These are phyloP conservation scores for Epinotia bilunana DNA, from an alignment of 2,888 invertebrate genomes.

Conservation along the genomic window DNA sequence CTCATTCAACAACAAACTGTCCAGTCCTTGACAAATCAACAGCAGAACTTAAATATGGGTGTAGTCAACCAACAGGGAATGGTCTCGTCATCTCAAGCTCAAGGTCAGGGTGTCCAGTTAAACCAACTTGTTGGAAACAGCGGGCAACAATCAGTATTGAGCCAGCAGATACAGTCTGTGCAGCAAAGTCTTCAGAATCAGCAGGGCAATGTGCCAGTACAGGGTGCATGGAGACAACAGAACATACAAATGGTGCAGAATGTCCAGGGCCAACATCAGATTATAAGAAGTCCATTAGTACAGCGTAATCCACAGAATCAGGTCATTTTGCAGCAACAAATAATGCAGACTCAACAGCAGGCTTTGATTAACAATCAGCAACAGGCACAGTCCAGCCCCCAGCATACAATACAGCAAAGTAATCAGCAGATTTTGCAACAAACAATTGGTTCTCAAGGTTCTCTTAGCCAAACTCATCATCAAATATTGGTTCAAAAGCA, in stretches of 20 bases:
- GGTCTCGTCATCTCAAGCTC: constrained; percentile 73
- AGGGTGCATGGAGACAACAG: constrained; percentile 79
- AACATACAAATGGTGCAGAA: constrained; percentile 82
- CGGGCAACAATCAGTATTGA: constrained; percentile 70
- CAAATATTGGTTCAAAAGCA: constrained; percentile 83
- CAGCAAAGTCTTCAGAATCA: constrained; percentile 77
- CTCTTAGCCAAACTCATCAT: constrained; percentile 79
- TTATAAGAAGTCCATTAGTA: constrained; percentile 77
- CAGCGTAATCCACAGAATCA: constrained; percentile 81
- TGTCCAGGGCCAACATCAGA: constrained; percentile 82
- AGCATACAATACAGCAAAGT: constrained; percentile 80
- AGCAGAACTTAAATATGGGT: constrained; percentile 78
- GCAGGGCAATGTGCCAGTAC: constrained; percentile 71
- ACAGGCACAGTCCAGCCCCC: constrained; percentile 78
- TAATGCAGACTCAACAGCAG: constrained; percentile 83
- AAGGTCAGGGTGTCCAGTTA: constrained; percentile 71
- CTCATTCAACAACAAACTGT: constrained; percentile 78
- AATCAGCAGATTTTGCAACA: constrained; percentile 86
- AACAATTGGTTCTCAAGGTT: constrained; percentile 82
- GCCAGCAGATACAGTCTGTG: constrained; percentile 81
- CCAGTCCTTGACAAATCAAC: constrained; percentile 74
- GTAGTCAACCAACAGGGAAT: constrained; percentile 75
- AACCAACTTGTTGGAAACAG: constrained; percentile 77
- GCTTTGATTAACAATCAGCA: constrained; percentile 77
- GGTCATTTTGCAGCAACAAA: constrained; percentile 84